Conservation (phyloP, 2,113 vertebrate genomes). For the Dromas ardeola region DNA sequence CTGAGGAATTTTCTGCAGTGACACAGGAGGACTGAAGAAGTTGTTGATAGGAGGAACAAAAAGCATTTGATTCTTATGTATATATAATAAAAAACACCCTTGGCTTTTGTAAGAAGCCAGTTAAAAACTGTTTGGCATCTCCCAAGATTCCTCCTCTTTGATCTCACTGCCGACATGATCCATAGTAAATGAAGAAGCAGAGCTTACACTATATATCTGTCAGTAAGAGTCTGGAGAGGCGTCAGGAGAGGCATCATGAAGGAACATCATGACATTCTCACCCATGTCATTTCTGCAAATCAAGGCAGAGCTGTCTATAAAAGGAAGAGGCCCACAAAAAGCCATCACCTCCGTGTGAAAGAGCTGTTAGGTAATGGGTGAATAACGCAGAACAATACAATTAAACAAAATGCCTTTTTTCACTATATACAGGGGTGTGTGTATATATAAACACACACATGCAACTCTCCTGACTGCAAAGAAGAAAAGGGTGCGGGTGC, state of each 20-base stretch:
- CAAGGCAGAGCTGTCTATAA: neutral
- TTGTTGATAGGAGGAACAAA: neutral
- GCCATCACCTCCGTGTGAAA: neutral
- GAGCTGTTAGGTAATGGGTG: neutral
- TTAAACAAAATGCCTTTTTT: neutral
- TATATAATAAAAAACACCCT: neutral
- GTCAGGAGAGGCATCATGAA: neutral
- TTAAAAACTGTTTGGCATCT: slow-evolving; percentile 44
- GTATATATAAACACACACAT: neutral
- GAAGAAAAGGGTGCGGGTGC: neutral
- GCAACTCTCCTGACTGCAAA: neutral
- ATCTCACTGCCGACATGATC: slow-evolving; percentile 44
- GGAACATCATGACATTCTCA: slow-evolving; percentile 18
- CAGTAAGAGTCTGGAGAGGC: slow-evolving; percentile 6
- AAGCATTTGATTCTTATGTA: neutral
- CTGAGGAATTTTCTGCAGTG: neutral
- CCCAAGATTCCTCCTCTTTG: slow-evolving; percentile 40
- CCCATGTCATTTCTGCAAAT: slow-evolving; percentile 14
- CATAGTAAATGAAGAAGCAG: slow-evolving; percentile 46
- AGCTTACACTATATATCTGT: slow-evolving; percentile 28
- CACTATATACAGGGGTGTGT: neutral
- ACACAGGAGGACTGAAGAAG: neutral
- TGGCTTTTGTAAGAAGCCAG: slow-evolving; percentile 25
- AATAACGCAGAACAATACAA: neutral
- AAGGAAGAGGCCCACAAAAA: slow-evolving; percentile 8